These are phyloP conservation scores for Syngnathus rostellatus DNA, from an alignment of 2,797 vertebrate species.

Conservation along the genomic window DNA sequence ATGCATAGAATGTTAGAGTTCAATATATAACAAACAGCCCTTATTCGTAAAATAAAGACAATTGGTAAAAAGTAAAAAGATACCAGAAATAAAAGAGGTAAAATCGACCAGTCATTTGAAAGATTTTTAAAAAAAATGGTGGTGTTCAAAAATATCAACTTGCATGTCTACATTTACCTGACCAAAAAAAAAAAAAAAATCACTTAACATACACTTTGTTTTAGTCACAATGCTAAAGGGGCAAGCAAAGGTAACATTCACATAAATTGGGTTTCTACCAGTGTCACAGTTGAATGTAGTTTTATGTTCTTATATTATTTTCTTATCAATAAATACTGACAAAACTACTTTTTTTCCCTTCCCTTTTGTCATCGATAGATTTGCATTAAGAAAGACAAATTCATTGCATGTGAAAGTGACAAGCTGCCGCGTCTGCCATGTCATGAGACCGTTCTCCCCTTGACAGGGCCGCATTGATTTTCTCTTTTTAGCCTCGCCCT, in stretches of 20 bases:
- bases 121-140: background rate
- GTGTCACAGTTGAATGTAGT: constrained; percentile 40
- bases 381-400: background rate
- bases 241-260: constrained; percentile 19
- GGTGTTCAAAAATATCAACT: constrained; percentile 20
- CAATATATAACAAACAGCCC: constrained; percentile 23
- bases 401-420: constrained; percentile 15
- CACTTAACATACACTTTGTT: constrained; percentile 21
- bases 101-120: background rate
- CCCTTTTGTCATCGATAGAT: constrained; percentile 1
- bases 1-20: constrained; percentile 33
- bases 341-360: constrained; percentile 24
- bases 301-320: constrained; percentile 63
- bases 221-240: constrained; percentile 25
- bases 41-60: constrained; percentile 18
- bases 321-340: constrained; percentile 65
- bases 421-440: background rate
- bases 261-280: constrained; percentile 23
- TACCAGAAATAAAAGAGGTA: too few species aligned
- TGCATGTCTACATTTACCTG: constrained; percentile 52
- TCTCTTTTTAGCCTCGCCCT: constrained; percentile 27
- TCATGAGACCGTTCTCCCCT: constrained; percentile 36
- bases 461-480: constrained; percentile 50
- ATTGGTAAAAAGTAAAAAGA: background rate
- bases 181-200: constrained; percentile 11